Conservation (phyloP, 1,140 invertebrate genomes). For the Drosophila suzukii region DNA sequence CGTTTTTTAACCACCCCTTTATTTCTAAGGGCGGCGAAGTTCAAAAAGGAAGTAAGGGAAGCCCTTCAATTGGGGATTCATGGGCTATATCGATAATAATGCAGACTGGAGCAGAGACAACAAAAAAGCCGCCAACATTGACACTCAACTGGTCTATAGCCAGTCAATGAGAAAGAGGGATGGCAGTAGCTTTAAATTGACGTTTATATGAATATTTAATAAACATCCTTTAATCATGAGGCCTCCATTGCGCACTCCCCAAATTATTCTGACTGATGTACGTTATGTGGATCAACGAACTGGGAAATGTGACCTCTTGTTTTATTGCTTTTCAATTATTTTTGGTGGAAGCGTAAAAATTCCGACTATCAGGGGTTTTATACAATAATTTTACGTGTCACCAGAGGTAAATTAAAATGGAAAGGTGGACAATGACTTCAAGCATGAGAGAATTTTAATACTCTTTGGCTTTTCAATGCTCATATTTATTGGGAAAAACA, state of each 20-base stretch:
- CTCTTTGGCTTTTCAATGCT: not conserved
- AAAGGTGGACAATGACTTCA: not conserved
- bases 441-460: not conserved
- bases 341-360: not conserved
- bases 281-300: slow-evolving; percentile 1
- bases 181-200: slow-evolving; percentile 75
- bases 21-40: slow-evolving; percentile 41
- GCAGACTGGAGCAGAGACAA: slow-evolving; percentile 35
- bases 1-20: slow-evolving; percentile 2
- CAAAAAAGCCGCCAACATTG: slow-evolving; percentile 69
- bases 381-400: slow-evolving; percentile 39
- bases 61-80: slow-evolving; percentile 51
- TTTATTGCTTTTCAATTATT: not conserved
- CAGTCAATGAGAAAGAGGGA: slow-evolving; percentile 12
- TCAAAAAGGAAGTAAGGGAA: slow-evolving; percentile 44
- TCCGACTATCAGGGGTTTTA: slow-evolving; percentile 9
- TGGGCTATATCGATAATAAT: slow-evolving; percentile 61
- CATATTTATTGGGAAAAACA: too few relatives aligned
- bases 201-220: slow-evolving; percentile 84
- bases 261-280: slow-evolving; percentile 26
- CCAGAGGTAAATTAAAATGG: not conserved
- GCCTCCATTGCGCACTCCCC: slow-evolving; percentile 5
- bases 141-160: slow-evolving; percentile 35
- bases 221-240: slow-evolving; percentile 80
- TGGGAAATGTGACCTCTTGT: not conserved